Evolutionary conservation across 2,888 invertebrate genomes (phyloP), one percentile per base, ranked within the genome.

Genomic region (Lepidonotus clava): DNA sequence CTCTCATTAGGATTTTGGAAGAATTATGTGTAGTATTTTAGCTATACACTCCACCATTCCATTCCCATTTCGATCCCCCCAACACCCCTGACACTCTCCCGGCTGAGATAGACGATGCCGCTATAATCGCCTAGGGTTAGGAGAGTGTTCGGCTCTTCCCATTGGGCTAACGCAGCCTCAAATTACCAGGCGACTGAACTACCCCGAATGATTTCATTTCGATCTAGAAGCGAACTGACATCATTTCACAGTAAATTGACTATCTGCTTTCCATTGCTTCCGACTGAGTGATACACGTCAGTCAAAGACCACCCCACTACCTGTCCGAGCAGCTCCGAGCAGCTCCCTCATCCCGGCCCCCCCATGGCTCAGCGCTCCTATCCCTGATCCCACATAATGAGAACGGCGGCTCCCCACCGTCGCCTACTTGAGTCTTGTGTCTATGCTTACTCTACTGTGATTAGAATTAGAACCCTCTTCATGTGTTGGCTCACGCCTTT

Each of bases 251-350:
- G 71, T 24, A 38, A 21, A 71, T 36, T 71, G 71, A 21, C 14
- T 71, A 71, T 71, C 71, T 71, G 71, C 71, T 71, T 71, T 71
- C 24, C 36, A 71, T 71, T 71, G 71, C 71, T 71, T 71, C 71
- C 71, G 38, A 71, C 36, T 38, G 71, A 71, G 71, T 21, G 71
- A 11, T 38, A 11, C 34, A 34, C 71, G 71, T 71, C 71, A 71
- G 38, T 71, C 71, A 71, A 71, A 14, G 0, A 38, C 34, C 71
- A 24, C 71, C 71, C 38, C n/a, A n/a, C n/a, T 36, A 71, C 71
- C 71, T 38, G 71, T 71, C 38, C 71, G 71, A 8, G 36, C 71
- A 32, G 14, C 71, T 34, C 34, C 71, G 46, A 18, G 46, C 46
- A 18, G 8, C 71, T 36, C 36, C 71, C 18, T 38, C n/a, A 11